Conservation (phyloP, 2,888 invertebrate species). For the Anaspis maculata region DNA sequence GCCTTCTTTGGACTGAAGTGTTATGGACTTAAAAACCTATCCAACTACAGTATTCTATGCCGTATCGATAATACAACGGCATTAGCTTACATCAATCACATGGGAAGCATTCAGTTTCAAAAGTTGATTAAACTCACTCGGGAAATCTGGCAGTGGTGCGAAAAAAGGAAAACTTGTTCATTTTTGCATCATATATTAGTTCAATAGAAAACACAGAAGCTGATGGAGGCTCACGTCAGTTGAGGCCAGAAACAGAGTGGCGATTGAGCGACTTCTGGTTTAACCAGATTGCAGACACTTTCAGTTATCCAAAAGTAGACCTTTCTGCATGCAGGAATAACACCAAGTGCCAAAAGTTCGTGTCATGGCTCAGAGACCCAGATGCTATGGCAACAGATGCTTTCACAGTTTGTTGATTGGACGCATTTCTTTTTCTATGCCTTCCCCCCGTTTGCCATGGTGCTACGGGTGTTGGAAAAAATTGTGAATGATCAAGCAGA, state of each 20-base stretch:
- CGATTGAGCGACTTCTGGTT: slow-evolving; percentile 4
- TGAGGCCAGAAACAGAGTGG: slow-evolving; percentile 11
- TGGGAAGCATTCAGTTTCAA: slow-evolving; percentile 1
- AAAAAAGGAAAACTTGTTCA: background rate
- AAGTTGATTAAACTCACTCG: background rate
- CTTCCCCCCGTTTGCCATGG: background rate
- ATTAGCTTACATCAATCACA: slow-evolving; percentile 18
- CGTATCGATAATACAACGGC: slow-evolving; percentile 24
- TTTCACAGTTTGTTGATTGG: background rate
- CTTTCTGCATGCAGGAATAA: slow-evolving; percentile 5
- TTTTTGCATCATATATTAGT: background rate
- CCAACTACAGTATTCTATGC: slow-evolving; percentile 15
- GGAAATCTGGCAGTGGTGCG: background rate
- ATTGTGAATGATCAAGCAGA: too few relatives aligned
- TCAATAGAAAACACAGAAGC: background rate
- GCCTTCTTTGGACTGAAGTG: slow-evolving; percentile 4
- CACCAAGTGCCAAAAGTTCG: background rate
- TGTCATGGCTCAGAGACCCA: slow-evolving; percentile 1
- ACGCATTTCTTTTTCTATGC: background rate
- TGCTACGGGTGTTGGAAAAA: too few relatives aligned
- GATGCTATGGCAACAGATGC: background rate
- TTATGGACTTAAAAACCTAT: slow-evolving; percentile 1
- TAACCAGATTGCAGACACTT: background rate
- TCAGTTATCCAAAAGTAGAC: slow-evolving; percentile 5
- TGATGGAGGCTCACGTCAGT: slow-evolving; percentile 3